Conservation (phyloP, 1,140 invertebrate genomes). For the Pogonomyrmex californicus region DNA sequence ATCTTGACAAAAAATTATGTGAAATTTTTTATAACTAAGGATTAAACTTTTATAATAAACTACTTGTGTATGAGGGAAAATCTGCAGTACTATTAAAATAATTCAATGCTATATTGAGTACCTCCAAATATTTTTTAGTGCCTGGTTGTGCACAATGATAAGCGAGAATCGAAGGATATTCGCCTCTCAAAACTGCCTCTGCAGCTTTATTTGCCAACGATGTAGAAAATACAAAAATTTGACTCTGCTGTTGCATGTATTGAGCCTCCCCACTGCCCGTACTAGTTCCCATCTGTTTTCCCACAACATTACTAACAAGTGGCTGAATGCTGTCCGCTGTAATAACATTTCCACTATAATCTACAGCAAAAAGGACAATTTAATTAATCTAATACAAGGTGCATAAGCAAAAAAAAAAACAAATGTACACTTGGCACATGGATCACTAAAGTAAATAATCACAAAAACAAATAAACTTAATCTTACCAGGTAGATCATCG, state of each 20-base stretch:
- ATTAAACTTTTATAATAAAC: constrained; percentile 19
- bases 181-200: constrained; percentile 95
- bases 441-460: background rate
- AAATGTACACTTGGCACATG: background rate
- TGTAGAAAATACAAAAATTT: constrained; percentile 99
- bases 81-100: constrained; percentile 10
- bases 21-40: constrained; percentile 1
- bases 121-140: constrained; percentile 98
- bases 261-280: constrained; percentile 90
- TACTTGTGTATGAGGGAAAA: background rate
- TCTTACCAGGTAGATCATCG: constrained; percentile 75
- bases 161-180: constrained; percentile 96
- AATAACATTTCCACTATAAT: constrained; percentile 81
- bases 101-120: constrained; percentile 81
- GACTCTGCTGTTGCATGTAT: constrained; percentile 98
- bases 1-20: background rate
- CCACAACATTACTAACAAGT: constrained; percentile 92
- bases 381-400: constrained; percentile 18
- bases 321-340: constrained; percentile 90
- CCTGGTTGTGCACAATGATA: constrained; percentile 98
- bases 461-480: background rate
- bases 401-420: background rate
- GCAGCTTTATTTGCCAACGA: constrained; percentile 97
- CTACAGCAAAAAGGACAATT: constrained; percentile 68
- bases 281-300: constrained; percentile 93